These are phyloP conservation scores for Epizoanthus illoricatus DNA, from an alignment of 92 coral and sea anemone species.

Conservation along the genomic window DNA sequence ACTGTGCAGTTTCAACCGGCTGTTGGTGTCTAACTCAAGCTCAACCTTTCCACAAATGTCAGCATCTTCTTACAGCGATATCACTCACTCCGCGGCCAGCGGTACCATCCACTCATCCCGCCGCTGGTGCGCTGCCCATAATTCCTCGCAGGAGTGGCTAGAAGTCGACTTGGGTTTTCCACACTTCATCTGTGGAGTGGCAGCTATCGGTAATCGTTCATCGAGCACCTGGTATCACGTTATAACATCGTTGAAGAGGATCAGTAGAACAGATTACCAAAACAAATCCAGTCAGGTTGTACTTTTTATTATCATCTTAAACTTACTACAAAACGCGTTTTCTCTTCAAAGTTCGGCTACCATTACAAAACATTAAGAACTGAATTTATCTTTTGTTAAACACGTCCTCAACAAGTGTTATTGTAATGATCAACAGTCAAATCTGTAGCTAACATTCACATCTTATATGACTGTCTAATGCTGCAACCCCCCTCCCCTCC, in stretches of 20 bases:
- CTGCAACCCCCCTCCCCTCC: too few relatives aligned
- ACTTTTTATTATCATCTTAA: not conserved
- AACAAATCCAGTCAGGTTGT: not conserved
- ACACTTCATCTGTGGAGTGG: not conserved
- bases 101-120: not conserved
- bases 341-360: not conserved
- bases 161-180: not conserved
- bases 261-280: not conserved
- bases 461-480: too few relatives aligned
- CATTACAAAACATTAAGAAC: too few relatives aligned
- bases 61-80: not conserved
- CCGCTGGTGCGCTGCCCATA: not conserved
- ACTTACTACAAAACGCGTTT: not conserved
- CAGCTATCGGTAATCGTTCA: not conserved
- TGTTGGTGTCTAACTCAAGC: not conserved
- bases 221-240: not conserved
- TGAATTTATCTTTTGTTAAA: too few relatives aligned
- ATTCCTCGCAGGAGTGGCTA: slow-evolving; percentile 8
- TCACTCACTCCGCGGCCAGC: not conserved
- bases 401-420: too few relatives aligned
- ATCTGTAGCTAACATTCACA: too few relatives aligned
- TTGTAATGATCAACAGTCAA: too few relatives aligned
- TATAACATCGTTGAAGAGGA: not conserved
- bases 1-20: not conserved
- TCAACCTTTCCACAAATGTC: not conserved